Base-by-base conservation (phyloP, 2,797 vertebrate genomes). In the Delichon dasypus region DNA sequence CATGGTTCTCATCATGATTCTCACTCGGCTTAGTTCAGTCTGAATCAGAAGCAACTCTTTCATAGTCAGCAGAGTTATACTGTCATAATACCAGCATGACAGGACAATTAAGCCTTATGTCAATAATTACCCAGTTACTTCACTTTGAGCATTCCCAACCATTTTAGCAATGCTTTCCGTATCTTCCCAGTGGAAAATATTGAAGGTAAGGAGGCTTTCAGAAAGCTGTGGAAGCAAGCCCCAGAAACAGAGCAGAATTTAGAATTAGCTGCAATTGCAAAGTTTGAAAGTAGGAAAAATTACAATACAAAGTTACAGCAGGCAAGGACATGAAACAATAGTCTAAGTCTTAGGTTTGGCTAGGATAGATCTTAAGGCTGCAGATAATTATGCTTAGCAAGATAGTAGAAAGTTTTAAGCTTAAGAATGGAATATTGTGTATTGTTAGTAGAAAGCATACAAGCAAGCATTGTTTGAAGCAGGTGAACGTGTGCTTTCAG, bases 11-110 rank as follows among this genome's bases (percentile, higher is more conserved):
- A 40, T 95, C 77, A 76, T 2, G 5, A 51, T 94, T 68, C 64
- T 90, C 70, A 72, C 29, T 1, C 78, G 81, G 70, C 81, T 95
- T 78, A 88, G 83, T 55, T 91, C 55, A 60, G 89, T 78, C 85
- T 95, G 96, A 96, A 93, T 96, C 94, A 96, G 94, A 94, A 86
- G 48, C 70, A 91, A 77, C 75, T 90, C 81, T 58, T 92, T 53
- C 76, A 72, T 5, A 89, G 91, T 97, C 95, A 95, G 89, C 93
- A 94, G 64, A 89, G 66, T 92, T 89, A 57, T 10, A 34, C 76
- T 91, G 53, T 85, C 73, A 29, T 48, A 89, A 91, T 95, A 92
- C 85, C 82, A 67, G 89, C 51, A 34, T 38, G 76, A 78, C 94
- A 88, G 83, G 92, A 90, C 76, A 86, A 73, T 93, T 93, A 90